These are phyloP conservation scores for Polia nebulosa DNA, from an alignment of 2,888 invertebrate genomes.

Conservation along the genomic window DNA sequence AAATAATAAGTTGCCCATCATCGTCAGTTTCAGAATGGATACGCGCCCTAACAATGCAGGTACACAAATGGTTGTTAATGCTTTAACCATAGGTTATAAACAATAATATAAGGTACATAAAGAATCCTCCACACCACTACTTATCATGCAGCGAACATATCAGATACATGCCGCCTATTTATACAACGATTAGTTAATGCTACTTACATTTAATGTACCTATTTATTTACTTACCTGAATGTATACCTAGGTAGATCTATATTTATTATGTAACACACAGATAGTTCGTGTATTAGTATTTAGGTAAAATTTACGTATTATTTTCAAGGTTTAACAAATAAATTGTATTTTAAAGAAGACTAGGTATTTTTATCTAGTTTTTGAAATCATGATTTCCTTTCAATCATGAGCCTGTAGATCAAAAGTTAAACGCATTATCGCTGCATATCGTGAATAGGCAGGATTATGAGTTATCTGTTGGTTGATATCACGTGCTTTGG, in stretches of 20 bases:
- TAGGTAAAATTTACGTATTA: not conserved
- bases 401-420: not conserved
- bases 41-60: not conserved
- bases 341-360: not conserved
- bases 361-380: too few relatives aligned
- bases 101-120: constrained; percentile 17
- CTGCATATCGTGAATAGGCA: not conserved
- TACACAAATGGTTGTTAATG: constrained; percentile 5
- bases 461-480: constrained; percentile 3
- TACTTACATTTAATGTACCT: not conserved
- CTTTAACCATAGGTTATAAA: constrained; percentile 13
- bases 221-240: constrained; percentile 15
- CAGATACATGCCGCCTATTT: constrained; percentile 11
- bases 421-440: not conserved
- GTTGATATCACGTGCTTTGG: not conserved
- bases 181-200: not conserved
- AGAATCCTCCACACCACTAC: constrained; percentile 8
- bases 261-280: constrained; percentile 9
- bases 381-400: not conserved
- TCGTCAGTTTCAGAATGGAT: too few relatives aligned
- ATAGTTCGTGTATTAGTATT: not conserved
- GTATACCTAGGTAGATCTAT: not conserved
- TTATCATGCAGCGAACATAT: constrained; percentile 33
- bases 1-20: too few relatives aligned
- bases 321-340: not conserved